Evolutionary conservation across 2,113 vertebrate species (phyloP).

Genomic region (Brachirus orientalis): DNA sequence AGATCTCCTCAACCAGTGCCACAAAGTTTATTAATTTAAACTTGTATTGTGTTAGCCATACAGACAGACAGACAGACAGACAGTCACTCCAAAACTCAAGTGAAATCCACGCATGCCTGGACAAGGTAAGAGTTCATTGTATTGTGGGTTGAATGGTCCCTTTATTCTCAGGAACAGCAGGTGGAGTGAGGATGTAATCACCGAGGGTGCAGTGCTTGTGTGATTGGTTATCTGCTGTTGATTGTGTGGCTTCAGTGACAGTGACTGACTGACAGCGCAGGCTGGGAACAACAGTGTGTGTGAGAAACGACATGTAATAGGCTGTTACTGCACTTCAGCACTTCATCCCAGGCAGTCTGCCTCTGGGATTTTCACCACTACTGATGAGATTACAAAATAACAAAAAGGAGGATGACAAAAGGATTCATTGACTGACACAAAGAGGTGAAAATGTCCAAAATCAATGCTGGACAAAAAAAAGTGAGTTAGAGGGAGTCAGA

Average conservation of each 20-base stretch:
- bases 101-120: neutral
- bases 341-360: constrained; percentile 44
- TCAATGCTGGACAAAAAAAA: constrained; percentile 35
- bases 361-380: constrained; percentile 30
- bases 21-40: too few species aligned
- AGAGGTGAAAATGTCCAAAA: constrained; percentile 23
- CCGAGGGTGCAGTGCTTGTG: neutral
- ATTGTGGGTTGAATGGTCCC: neutral
- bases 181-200: constrained; percentile 7
- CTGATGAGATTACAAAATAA: constrained; percentile 38
- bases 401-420: neutral
- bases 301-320: constrained; percentile 59
- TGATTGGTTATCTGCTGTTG: constrained; percentile 49
- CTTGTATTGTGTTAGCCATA: neutral
- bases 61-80: neutral
- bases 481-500: constrained; percentile 13
- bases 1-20: too few species aligned
- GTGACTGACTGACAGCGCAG: constrained; percentile 32
- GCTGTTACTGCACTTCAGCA: constrained; percentile 53
- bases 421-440: constrained; percentile 44
- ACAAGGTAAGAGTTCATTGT: neutral
- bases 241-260: constrained; percentile 16
- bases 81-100: neutral
- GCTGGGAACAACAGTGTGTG: constrained; percentile 35
- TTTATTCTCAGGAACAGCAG: neutral